Evolutionary conservation across 2,888 invertebrate genomes (phyloP).

Genomic region (Plagiodera versicolora): DNA sequence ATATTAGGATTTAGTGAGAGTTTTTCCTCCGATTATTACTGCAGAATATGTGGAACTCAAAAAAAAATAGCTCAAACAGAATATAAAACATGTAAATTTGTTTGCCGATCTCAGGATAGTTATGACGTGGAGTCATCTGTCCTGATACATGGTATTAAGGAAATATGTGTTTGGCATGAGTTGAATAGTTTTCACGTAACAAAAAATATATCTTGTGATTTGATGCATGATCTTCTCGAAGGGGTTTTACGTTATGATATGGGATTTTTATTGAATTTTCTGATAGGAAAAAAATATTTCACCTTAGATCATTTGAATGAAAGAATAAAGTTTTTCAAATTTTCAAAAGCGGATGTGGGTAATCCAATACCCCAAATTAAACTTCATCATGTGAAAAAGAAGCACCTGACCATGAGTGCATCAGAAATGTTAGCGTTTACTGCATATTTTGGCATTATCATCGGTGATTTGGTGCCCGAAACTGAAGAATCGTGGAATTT

Average conservation of each 20-base stretch:
- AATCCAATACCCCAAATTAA: conserved; percentile 14
- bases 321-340: conserved; percentile 20
- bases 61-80: neutral
- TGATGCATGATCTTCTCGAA: conserved; percentile 22
- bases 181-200: conserved; percentile 12
- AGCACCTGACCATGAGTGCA: conserved; percentile 15
- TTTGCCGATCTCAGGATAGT: neutral
- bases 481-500: conserved; percentile 17
- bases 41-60: neutral
- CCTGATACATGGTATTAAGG: conserved; percentile 15
- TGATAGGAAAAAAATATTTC: conserved; percentile 14
- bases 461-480: conserved; percentile 21
- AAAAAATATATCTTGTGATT: conserved; percentile 18
- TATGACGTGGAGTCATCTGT: neutral
- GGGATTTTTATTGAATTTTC: conserved; percentile 13
- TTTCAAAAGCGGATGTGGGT: conserved; percentile 10
- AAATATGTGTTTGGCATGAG: conserved; percentile 15
- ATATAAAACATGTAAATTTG: neutral
- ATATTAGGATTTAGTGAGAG: conserved; percentile 7
- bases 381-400: conserved; percentile 17
- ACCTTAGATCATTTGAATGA: conserved; percentile 14
- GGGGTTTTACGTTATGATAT: conserved; percentile 22
- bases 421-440: conserved; percentile 22
- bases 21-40: conserved; percentile 11
- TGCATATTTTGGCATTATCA: conserved; percentile 17